A percentile compares a stretch with the other conserved stretches of the same genome.
Conservation (phyloP, 2,113 vertebrate genomes). For the Ceyx margarethae region DNA sequence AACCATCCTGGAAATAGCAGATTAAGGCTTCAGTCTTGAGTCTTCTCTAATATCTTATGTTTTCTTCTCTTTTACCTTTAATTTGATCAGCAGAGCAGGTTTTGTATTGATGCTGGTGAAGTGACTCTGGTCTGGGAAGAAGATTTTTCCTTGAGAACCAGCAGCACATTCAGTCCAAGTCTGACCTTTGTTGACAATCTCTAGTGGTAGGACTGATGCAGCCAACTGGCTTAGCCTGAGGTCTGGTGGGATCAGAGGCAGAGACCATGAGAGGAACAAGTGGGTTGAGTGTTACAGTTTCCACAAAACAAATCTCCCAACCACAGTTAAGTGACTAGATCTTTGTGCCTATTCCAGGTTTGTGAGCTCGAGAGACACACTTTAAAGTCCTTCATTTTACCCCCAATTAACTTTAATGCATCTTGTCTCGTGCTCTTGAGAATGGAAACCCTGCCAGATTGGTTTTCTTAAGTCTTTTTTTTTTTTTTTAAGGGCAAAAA, state of each 20-base stretch:
- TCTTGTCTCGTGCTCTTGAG: constrained; percentile 28
- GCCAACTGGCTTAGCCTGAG: not conserved
- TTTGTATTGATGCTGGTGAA: not conserved
- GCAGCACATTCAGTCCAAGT: not conserved
- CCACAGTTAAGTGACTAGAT: constrained; percentile 26
- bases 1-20: not conserved
- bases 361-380: constrained; percentile 2
- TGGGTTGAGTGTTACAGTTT: not conserved
- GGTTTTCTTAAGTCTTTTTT: not conserved
- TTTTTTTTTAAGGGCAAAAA: not conserved
- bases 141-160: not conserved
- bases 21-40: not conserved
- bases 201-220: not conserved
- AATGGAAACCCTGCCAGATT: constrained; percentile 28
- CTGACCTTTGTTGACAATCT: not conserved
- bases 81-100: not conserved
- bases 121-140: not conserved
- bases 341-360: constrained; percentile 33
- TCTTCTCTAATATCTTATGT: not conserved
- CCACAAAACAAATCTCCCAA: constrained; percentile 37
- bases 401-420: constrained; percentile 57
- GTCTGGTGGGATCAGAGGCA: not conserved
- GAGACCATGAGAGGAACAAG: not conserved
- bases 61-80: not conserved
- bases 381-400: constrained; percentile 56